These are phyloP conservation scores for Villa cingulata DNA, from an alignment of 2,888 invertebrate genomes.

Conservation along the genomic window DNA sequence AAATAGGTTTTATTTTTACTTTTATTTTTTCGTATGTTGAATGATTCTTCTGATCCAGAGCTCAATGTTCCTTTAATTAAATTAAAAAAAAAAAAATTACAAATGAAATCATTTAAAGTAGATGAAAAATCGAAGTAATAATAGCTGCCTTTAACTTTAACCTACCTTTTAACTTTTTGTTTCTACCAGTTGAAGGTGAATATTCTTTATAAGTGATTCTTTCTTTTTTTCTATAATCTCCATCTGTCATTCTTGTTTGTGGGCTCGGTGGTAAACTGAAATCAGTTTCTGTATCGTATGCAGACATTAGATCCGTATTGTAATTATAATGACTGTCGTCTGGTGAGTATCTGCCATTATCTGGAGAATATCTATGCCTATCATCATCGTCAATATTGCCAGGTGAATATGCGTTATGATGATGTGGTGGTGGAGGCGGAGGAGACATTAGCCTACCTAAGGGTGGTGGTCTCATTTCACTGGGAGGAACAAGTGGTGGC, in stretches of 20 bases:
- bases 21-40: conserved; percentile 1
- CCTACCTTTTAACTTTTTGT: conserved; percentile 14
- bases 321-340: conserved; percentile 40
- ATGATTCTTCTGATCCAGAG: conserved; percentile 8
- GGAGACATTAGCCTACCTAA: conserved; percentile 43
- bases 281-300: conserved; percentile 50
- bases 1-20: conserved; percentile 5
- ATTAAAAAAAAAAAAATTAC: neutral
- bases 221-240: conserved; percentile 2
- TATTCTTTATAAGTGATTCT: conserved; percentile 5
- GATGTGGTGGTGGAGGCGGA: conserved; percentile 25
- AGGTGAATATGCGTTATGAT: conserved; percentile 21
- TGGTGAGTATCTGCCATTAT: conserved; percentile 41
- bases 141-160: conserved; percentile 1
- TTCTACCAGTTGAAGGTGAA: conserved; percentile 10
- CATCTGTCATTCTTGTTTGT: conserved; percentile 33
- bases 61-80: conserved; percentile 3
- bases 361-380: conserved; percentile 32
- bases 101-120: neutral
- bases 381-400: conserved; percentile 23
- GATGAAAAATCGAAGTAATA: neutral
- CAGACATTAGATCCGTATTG: conserved; percentile 35
- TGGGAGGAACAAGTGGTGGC: conserved; percentile 41
- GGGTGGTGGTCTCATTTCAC: conserved; percentile 42
- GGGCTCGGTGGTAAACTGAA: conserved; percentile 51